These are phyloP conservation scores for Tautogolabrus adspersus DNA, from an alignment of 2,113 vertebrate genomes.

Conservation along the genomic window DNA sequence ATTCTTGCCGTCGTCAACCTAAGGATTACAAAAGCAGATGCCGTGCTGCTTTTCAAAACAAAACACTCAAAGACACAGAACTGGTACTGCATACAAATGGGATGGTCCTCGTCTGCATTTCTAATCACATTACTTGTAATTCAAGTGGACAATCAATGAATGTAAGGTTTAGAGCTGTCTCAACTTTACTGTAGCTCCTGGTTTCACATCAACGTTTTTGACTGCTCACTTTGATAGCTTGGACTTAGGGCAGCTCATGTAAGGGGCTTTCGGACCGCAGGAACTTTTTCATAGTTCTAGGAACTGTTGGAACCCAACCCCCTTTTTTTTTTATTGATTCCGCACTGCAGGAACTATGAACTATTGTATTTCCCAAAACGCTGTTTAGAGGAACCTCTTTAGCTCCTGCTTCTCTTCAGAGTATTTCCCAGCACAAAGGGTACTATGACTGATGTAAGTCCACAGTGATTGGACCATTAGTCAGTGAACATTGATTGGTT, in stretches of 20 bases:
- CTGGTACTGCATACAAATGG: background rate
- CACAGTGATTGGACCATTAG: no score
- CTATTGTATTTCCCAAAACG: no score
- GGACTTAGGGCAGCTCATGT: background rate
- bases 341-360: no score
- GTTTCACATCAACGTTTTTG: background rate
- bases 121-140: background rate
- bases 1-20: conserved; percentile 16
- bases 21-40: conserved; percentile 63
- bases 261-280: no score
- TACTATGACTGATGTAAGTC: no score
- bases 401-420: no score
- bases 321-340: no score
- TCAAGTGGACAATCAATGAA: background rate
- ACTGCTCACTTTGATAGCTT: background rate
- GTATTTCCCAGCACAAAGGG: no score
- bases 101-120: background rate
- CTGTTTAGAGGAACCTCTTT: no score
- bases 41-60: conserved; percentile 14
- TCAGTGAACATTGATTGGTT: no score
- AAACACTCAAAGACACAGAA: background rate
- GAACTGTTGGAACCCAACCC: no score
- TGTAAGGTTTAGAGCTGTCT: background rate
- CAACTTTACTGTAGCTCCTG: background rate
- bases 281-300: no score